Conservation (phyloP, 2,113 vertebrate genomes). For the Chelonoidis abingdonii region DNA sequence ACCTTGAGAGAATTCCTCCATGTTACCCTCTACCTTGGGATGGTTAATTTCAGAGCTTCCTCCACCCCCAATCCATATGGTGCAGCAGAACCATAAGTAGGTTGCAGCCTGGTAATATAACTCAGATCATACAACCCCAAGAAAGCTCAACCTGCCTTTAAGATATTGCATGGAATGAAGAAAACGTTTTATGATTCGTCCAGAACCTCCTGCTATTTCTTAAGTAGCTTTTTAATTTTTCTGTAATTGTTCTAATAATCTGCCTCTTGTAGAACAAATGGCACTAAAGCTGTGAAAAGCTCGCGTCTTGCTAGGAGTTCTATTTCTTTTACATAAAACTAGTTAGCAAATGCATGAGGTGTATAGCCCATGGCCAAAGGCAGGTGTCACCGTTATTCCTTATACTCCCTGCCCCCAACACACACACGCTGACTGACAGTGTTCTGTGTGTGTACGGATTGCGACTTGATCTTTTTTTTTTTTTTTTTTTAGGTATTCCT, state of each 20-base stretch:
- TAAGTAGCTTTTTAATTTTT: not conserved
- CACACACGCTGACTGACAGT: not conserved
- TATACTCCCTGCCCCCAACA: not conserved
- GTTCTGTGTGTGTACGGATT: not conserved
- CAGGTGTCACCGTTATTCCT: not conserved
- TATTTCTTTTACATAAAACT: not conserved
- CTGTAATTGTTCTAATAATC: not conserved
- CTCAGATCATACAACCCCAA: not conserved
- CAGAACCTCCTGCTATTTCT: not conserved
- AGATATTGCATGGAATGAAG: rapidly evolving
- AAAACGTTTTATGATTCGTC: not conserved
- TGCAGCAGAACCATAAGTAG: not conserved
- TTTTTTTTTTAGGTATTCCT: slow-evolving; percentile 85
- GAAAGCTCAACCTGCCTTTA: not conserved
- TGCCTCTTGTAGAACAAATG: not conserved
- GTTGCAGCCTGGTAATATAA: not conserved
- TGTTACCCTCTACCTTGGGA: not conserved
- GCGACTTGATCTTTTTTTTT: not conserved
- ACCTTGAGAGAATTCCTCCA: not conserved
- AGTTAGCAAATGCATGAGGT: not conserved
- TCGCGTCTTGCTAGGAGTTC: not conserved
- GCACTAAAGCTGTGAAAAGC: not conserved
- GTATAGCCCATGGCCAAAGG: not conserved
- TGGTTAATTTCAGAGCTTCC: not conserved
- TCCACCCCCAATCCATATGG: not conserved